Evolutionary conservation across 2,888 invertebrate genomes (phyloP), one percentile per base, ranked within the genome.

Genomic region (Drosophila incognita): DNA sequence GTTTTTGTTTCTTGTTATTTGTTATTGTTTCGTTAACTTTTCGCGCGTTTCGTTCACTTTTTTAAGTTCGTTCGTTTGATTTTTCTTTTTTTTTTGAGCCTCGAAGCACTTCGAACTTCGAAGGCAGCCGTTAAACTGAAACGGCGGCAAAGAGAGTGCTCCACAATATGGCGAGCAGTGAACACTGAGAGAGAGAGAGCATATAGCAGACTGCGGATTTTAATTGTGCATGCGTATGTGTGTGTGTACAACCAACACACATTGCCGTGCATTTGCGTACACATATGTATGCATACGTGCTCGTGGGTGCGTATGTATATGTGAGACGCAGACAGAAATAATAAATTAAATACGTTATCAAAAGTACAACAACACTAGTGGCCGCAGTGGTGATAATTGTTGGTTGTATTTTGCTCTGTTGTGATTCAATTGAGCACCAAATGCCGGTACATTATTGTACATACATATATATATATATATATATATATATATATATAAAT

Each of bases 301-400:
- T 35, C 27, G 46, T 38, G 38, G 49, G 48, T 36, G n/a, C 36
- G 18, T 21, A n/a, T 64, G 52, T 54, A 35, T 68, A 15, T 29
- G 79, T 64, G 69, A 56, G 62, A 46, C 59, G 53, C 74, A 74
- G 63, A 69, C 67, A 66, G 70, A 70, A 58, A 61, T 74, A 81
- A 79, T 79, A 79, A 79, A 79, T 81, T 81, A 74, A 79, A 81
- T 77, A 78, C 77, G 79, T 79, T 79, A 79, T 79, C 79, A 79
- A 74, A 79, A 77, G 57, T 63, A 67, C 73, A 59, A 81, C 65
- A 67, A 46, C 64, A 31, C 11, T 10, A n/a, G 10, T 4, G 40
- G 40, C 21, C 42, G 62, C 49, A 49, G 57, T 56, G 48, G 35
- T 57, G 62, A 63, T 78, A 67, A 56, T 52, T 21, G 46, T 46